Percentiles rank a stretch among this genome's conserved stretches.
Conservation (phyloP, 1,140 invertebrate species). For the Saccostrea echinata region DNA sequence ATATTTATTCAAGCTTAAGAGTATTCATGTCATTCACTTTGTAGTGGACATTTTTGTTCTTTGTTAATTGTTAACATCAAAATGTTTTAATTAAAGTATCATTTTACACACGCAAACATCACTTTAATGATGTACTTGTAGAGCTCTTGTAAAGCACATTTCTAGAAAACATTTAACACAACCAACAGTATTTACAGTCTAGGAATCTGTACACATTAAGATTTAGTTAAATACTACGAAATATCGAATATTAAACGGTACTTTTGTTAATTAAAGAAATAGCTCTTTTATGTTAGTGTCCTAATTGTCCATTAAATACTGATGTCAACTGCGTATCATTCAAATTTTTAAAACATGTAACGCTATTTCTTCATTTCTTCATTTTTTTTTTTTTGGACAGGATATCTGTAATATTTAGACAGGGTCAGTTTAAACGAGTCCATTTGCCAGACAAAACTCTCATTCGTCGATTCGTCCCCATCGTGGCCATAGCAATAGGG, state of each 20-base stretch:
- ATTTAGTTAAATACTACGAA: too few species aligned
- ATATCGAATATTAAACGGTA: too few species aligned
- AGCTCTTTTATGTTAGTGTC: too few species aligned
- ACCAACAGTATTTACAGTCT: too few species aligned
- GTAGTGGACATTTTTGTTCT: background rate
- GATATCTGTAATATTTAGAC: slow-evolving; percentile 94
- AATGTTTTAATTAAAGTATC: background rate
- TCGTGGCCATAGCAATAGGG: slow-evolving; percentile 91
- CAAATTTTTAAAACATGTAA: background rate
- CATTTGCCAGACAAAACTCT: slow-evolving; percentile 94
- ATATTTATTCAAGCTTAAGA: background rate
- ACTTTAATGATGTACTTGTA: background rate
- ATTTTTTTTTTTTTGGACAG: slow-evolving; percentile 81
- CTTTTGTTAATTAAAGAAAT: too few species aligned
- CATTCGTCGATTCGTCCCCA: slow-evolving; percentile 94
- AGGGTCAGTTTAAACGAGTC: slow-evolving; percentile 94
- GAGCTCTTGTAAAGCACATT: too few species aligned
- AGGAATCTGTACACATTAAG: too few species aligned
- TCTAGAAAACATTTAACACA: too few species aligned
- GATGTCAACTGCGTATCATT: background rate
- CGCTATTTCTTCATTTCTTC: background rate
- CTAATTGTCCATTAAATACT: too few species aligned
- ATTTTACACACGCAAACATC: background rate
- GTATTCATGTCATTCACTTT: background rate
- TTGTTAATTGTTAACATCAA: background rate